Base-by-base conservation (phyloP, 2,113 vertebrate genomes). In the Cynocephalus volans region DNA sequence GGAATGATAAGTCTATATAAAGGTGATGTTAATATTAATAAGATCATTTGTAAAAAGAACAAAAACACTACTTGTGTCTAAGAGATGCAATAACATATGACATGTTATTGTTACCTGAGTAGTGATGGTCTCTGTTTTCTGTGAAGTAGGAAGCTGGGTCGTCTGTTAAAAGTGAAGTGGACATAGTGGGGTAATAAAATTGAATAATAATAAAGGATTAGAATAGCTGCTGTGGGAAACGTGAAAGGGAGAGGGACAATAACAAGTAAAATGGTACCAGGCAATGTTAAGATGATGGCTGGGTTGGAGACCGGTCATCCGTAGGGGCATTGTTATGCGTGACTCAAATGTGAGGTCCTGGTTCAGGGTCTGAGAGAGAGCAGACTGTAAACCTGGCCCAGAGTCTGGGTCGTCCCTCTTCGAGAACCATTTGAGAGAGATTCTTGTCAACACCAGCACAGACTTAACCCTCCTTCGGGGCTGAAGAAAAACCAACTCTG, bases 1-100 rank as follows among this genome's bases (percentile, higher is more conserved):
- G 36, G 11, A 88, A 80, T 7, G 90, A 28, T 80, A 69, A 76
- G 60, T 65, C 50, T 69, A 72, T 31, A 33, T 67, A 54, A 93
- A 90, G 41, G 48, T 12, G 24, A 84, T 93, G 52, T 83, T 58
- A 83, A 95, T 79, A 82, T 86, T 73, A 96, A 95, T 79, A 86
- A 86, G 50, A 10, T 6, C 56, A 83, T 92, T 70, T 89, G 18
- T 91, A 92, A 93, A 52, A 94, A 76, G 24, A 91, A 81, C 31
- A 91, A 88, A 96, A 76, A 60, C 41, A 50, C 10, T 76, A n/a
- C 31, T 85, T 52, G 45, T 45, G 11, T 67, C 77, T 36, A 77
- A 64, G 52, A 85, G 4, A 72, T 6, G 4, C 31, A 33, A 52
- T 62, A 52, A 52, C 36, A 8, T 17, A 65, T 64, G n/a, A 82